A percentile compares a stretch with the other conserved stretches of the same genome.
These are phyloP conservation scores for Myotis vivesi DNA, from an alignment of 2,797 vertebrate species.

Conservation along the genomic window DNA sequence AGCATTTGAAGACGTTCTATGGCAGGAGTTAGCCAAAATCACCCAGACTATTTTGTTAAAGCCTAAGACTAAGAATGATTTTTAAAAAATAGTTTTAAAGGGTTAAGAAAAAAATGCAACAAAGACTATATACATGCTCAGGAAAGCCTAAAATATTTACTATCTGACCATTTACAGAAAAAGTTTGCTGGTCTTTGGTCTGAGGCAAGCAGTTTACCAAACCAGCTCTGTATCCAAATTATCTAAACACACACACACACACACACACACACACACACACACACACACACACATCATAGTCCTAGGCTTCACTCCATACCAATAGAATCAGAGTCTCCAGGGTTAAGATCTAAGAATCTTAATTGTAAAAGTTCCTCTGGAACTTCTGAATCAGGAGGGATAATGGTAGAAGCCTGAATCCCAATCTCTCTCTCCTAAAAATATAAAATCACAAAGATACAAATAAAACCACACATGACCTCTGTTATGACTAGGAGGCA, in stretches of 20 bases:
- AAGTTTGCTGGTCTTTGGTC: not conserved
- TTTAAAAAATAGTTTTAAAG: not conserved
- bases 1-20: not conserved
- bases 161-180: not conserved
- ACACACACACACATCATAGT: too few species aligned
- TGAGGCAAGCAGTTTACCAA: not conserved
- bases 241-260: not conserved
- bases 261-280: too few species aligned
- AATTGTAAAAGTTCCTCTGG: not conserved
- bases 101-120: not conserved
- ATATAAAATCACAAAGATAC: not conserved
- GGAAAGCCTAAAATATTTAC: not conserved
- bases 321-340: not conserved
- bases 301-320: not conserved
- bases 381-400: not conserved
- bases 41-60: not conserved
- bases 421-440: not conserved
- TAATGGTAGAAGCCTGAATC: not conserved
- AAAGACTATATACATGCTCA: not conserved
- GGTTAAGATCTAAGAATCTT: not conserved
- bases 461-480: constrained; percentile 5
- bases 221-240: not conserved
- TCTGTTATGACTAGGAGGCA: not conserved
- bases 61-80: not conserved
- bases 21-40: not conserved